Percentiles rank a stretch among this genome's conserved stretches.
Evolutionary conservation across 2,888 invertebrate species (phyloP).

Genomic region (Sinohyriopsis cumingii): DNA sequence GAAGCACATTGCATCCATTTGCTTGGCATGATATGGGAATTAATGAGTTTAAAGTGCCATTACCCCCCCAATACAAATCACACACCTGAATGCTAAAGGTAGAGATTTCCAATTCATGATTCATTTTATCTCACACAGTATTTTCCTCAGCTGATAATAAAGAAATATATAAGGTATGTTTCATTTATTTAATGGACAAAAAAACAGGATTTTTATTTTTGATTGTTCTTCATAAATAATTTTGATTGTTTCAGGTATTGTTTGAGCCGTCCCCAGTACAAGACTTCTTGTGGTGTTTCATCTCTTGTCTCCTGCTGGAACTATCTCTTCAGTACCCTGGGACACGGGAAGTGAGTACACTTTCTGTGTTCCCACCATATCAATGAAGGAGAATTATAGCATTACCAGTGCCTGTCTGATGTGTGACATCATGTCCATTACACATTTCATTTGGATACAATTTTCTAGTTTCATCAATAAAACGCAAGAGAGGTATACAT

Average conservation of each 20-base stretch:
- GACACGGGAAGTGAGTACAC: slow-evolving; percentile 60
- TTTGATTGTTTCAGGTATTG: slow-evolving; percentile 57
- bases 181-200: neutral
- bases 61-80: no score
- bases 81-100: no score
- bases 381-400: neutral
- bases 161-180: neutral
- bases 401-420: neutral
- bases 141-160: neutral
- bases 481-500: no score
- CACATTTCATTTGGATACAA: no score
- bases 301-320: slow-evolving; percentile 69
- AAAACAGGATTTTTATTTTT: no score
- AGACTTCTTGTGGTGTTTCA: slow-evolving; percentile 65
- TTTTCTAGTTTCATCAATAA: no score
- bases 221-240: no score
- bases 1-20: no score
- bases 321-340: slow-evolving; percentile 64
- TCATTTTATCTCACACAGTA: neutral
- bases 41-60: no score
- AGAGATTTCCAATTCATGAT: neutral
- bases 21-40: no score
- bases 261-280: slow-evolving; percentile 67
- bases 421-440: neutral
- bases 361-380: neutral